These are phyloP conservation scores for Drosophila affinis DNA, from an alignment of 2,888 invertebrate species.

Conservation along the genomic window DNA sequence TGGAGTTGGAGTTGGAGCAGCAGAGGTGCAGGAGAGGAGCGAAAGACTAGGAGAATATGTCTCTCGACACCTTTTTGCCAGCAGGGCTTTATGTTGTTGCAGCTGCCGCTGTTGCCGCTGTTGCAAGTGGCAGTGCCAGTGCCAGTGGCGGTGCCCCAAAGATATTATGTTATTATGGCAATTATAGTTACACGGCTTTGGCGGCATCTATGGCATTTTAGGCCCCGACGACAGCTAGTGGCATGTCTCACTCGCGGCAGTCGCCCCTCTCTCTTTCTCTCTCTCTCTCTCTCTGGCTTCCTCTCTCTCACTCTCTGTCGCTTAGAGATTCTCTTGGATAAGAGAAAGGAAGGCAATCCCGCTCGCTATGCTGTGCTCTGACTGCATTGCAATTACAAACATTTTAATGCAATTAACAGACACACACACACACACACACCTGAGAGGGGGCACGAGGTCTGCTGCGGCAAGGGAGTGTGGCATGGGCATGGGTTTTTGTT, in stretches of 20 bases:
- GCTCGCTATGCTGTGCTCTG: conserved; percentile 18
- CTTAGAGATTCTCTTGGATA: conserved; percentile 40
- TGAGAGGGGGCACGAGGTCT: conserved; percentile 7
- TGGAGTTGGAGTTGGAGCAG: not conserved
- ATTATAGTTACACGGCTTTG: conserved; percentile 76
- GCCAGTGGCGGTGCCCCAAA: conserved; percentile 22
- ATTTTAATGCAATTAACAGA: conserved; percentile 83
- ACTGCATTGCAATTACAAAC: conserved; percentile 77
- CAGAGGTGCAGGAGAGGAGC: not conserved
- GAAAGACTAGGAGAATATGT: conserved; percentile 44
- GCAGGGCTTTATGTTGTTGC: conserved; percentile 33
- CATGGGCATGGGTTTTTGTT: not conserved
- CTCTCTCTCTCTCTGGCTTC: not conserved
- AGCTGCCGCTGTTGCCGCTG: conserved; percentile 10
- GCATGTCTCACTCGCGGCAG: conserved; percentile 33
- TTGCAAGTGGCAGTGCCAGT: not conserved
- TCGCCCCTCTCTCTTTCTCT: no score
- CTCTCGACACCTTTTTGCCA: conserved; percentile 48
- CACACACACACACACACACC: conserved; percentile 58
- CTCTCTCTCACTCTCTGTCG: conserved; percentile 1
- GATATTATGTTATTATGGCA: conserved; percentile 79
- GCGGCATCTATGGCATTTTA: conserved; percentile 75
- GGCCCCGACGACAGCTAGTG: conserved; percentile 46
- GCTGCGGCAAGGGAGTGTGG: not conserved
- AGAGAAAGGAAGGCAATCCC: conserved; percentile 37